A percentile compares a stretch with the other conserved stretches of the same genome.
These are phyloP conservation scores for Champsocephalus esox DNA, from an alignment of 2,797 vertebrate genomes.

Conservation along the genomic window DNA sequence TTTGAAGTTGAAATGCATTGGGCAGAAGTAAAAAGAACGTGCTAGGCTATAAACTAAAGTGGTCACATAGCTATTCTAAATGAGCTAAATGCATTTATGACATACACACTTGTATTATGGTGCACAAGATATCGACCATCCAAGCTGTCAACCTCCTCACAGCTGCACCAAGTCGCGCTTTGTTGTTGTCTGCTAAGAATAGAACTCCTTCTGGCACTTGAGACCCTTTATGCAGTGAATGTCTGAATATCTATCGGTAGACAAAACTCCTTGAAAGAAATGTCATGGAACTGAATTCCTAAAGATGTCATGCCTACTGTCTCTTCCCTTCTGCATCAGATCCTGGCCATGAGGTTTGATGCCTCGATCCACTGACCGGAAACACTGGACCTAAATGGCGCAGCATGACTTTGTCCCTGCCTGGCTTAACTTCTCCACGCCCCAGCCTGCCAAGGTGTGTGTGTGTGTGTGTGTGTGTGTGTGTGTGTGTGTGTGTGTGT, in stretches of 20 bases:
- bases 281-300: slow-evolving; percentile 4
- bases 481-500: slow-evolving; percentile 84
- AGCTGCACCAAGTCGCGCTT: slow-evolving; percentile 57
- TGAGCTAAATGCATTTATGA: background rate
- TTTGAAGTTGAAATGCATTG: too few species aligned
- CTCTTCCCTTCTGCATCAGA: slow-evolving; percentile 72
- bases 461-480: slow-evolving; percentile 67
- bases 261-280: slow-evolving; percentile 28
- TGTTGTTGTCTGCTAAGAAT: slow-evolving; percentile 68
- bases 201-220: slow-evolving; percentile 39
- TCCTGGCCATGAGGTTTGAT: slow-evolving; percentile 99
- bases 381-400: slow-evolving; percentile 99
- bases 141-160: slow-evolving; percentile 44
- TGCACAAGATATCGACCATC: slow-evolving; percentile 22
- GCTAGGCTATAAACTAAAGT: too few species aligned
- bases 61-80: background rate
- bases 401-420: slow-evolving; percentile 99
- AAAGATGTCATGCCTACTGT: background rate
- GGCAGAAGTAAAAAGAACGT: too few species aligned
- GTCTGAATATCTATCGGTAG: slow-evolving; percentile 34
- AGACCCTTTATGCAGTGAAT: slow-evolving; percentile 26
- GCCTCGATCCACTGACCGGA: slow-evolving; percentile 99
- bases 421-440: slow-evolving; percentile 99
- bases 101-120: background rate
- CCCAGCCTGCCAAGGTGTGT: slow-evolving; percentile 97